Conservation (phyloP, 2,797 vertebrate genomes). For the Thripadectes ignobilis region DNA sequence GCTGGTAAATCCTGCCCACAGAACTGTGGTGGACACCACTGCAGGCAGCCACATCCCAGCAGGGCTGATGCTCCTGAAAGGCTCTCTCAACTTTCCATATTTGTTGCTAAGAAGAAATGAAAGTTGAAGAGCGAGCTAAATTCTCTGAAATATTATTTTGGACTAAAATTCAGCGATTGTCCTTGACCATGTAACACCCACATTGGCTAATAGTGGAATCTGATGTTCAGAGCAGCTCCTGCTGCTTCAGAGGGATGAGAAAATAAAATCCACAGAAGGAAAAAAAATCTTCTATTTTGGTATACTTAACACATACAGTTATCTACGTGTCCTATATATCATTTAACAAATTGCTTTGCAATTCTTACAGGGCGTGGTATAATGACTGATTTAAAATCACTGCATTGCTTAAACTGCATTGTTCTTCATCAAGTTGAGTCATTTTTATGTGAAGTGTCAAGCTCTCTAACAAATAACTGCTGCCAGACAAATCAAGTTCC, state of each 20-base stretch:
- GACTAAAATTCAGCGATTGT: not conserved
- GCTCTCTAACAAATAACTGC: slow-evolving; percentile 94
- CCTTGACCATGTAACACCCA: not conserved
- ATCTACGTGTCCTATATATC: slow-evolving; percentile 72
- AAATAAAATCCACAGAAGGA: slow-evolving; percentile 5
- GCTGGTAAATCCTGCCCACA: not conserved
- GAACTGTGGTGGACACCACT: not conserved
- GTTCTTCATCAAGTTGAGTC: slow-evolving; percentile 86
- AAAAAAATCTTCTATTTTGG: slow-evolving; percentile 55
- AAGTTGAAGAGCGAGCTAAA: not conserved
- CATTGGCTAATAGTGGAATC: not conserved
- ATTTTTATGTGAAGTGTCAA: slow-evolving; percentile 91
- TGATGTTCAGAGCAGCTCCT: not conserved
- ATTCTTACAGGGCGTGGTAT: slow-evolving; percentile 78
- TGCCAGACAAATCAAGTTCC: slow-evolving; percentile 94
- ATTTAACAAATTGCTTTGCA: slow-evolving; percentile 79
- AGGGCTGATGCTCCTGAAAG: not conserved
- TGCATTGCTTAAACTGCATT: slow-evolving; percentile 83
- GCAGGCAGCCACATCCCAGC: not conserved
- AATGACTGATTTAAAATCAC: slow-evolving; percentile 84
- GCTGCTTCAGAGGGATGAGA: not conserved
- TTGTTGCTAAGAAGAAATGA: not conserved
- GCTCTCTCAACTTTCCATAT: not conserved
- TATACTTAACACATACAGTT: slow-evolving; percentile 65
- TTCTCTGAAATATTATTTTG: not conserved